These are phyloP conservation scores for Rhinopithecus roxellana DNA, from an alignment of 2,113 vertebrate species.

Conservation along the genomic window DNA sequence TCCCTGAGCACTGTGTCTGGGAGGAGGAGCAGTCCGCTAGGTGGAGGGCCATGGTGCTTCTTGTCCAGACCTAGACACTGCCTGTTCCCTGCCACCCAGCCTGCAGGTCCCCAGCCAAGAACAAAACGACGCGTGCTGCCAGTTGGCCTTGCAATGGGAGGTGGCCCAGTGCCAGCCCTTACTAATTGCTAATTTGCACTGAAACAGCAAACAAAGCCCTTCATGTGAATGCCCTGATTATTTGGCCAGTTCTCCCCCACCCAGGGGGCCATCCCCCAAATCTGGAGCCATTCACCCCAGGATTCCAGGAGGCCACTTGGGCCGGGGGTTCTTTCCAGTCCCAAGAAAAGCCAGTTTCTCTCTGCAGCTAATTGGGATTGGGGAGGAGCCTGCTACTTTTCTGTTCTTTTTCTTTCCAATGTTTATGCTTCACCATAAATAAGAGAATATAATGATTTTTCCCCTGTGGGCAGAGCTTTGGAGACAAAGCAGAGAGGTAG, in stretches of 20 bases:
- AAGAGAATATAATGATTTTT: neutral
- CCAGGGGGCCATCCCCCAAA: neutral
- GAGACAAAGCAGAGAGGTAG: neutral
- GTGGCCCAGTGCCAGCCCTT: slow-evolving; percentile 54
- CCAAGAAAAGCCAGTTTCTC: neutral
- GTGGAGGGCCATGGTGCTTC: neutral
- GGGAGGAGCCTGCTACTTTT: neutral
- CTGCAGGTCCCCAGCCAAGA: slow-evolving; percentile 61
- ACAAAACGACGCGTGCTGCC: slow-evolving; percentile 38
- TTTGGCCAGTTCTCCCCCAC: slow-evolving; percentile 26
- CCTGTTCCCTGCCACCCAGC: slow-evolving; percentile 64
- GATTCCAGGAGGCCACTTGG: neutral
- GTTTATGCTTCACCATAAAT: neutral
- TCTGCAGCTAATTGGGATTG: neutral
- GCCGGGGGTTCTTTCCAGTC: neutral
- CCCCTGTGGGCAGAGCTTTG: neutral
- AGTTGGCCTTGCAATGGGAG: slow-evolving; percentile 51
- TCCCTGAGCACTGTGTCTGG: neutral
- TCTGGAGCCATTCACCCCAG: slow-evolving; percentile 41
- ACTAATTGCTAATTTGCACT: slow-evolving; percentile 76
- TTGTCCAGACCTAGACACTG: neutral
- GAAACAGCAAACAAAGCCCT: slow-evolving; percentile 56
- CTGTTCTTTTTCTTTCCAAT: neutral
- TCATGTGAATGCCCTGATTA: slow-evolving; percentile 43
- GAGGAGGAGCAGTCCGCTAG: neutral